phyloP scores from a whole-genome alignment of 2,797 vertebrate species.

The Loriculus beryllinus region DNA sequence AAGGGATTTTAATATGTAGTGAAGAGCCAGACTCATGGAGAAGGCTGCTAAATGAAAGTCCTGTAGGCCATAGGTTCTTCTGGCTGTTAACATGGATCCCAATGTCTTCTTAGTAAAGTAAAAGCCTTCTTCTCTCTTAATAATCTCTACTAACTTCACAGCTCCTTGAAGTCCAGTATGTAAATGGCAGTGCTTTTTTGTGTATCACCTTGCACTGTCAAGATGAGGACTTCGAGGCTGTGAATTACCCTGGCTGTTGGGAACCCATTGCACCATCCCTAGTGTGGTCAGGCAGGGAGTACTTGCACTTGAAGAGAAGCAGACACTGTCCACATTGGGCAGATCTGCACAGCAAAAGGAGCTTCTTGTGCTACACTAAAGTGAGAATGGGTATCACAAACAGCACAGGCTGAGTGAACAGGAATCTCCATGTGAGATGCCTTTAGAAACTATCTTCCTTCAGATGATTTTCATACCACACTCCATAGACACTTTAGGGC shows the following conservation, averaged over 20 bases:
- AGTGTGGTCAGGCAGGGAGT: background rate
- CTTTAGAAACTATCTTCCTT: background rate
- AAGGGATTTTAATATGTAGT: background rate
- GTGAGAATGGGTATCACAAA: background rate
- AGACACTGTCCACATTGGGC: background rate
- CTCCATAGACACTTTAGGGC: background rate
- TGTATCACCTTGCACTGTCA: background rate
- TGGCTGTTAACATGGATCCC: background rate
- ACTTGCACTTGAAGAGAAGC: background rate
- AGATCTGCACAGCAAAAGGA: background rate
- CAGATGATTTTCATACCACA: background rate
- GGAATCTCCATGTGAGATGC: background rate
- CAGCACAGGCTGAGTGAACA: background rate
- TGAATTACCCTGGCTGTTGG: background rate
- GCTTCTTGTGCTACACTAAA: background rate
- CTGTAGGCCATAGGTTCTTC: background rate
- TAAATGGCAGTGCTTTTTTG: background rate
- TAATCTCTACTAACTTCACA: too few species aligned
- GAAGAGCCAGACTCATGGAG: background rate
- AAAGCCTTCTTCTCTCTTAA: accelerated
- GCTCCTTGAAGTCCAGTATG: background rate
- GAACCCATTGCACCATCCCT: background rate
- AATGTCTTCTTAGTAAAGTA: background rate
- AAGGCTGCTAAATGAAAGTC: background rate
- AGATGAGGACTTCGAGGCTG: background rate